These are phyloP conservation scores for Channallabes apus DNA, from an alignment of 2,797 vertebrate species.

Conservation along the genomic window DNA sequence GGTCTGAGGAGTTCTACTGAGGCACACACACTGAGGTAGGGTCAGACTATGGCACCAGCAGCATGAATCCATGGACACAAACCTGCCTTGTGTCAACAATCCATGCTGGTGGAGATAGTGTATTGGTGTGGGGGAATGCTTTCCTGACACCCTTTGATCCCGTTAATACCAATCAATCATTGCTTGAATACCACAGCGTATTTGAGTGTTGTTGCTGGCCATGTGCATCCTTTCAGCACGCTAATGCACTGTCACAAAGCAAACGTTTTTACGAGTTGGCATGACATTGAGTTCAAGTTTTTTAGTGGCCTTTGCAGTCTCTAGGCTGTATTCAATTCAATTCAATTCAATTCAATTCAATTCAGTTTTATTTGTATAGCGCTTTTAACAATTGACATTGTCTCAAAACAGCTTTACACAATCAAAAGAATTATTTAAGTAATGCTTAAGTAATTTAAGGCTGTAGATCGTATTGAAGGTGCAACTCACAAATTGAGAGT, in stretches of 20 bases:
- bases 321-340: too few relatives aligned
- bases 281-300: not conserved
- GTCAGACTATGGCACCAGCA: not conserved
- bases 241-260: not conserved
- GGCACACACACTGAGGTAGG: not conserved
- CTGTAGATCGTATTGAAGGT: not conserved
- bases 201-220: not conserved
- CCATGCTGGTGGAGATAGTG: not conserved
- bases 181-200: not conserved
- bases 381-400: too few relatives aligned
- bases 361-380: too few relatives aligned
- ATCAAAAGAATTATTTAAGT: too few relatives aligned
- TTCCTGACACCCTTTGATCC: not conserved
- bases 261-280: not conserved
- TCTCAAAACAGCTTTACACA: too few relatives aligned
- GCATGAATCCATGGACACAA: not conserved
- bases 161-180: not conserved
- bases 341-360: too few relatives aligned
- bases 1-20: not conserved
- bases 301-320: too few relatives aligned
- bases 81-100: not conserved
- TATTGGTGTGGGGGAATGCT: not conserved
- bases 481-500: not conserved
- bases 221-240: not conserved
- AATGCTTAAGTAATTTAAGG: too few relatives aligned